These are phyloP conservation scores for Lepidocyrtoides sp. DNA, from an alignment of 2,888 invertebrate species.

Conservation along the genomic window DNA sequence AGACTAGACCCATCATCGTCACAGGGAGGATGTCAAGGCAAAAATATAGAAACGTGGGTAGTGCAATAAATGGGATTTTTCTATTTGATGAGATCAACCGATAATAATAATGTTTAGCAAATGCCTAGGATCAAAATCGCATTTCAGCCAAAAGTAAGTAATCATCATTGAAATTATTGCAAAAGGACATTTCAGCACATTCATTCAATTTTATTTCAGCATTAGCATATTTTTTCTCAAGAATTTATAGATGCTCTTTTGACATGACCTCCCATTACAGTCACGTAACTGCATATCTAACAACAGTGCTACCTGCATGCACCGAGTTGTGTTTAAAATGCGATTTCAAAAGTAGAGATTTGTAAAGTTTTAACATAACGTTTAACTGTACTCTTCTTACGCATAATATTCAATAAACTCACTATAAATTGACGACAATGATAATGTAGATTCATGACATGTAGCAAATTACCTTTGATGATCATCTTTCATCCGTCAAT, in stretches of 20 bases:
- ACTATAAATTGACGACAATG: constrained; percentile 22
- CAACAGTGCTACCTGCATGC: neutral
- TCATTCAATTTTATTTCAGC: no score
- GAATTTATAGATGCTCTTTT: neutral
- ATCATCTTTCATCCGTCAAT: constrained; percentile 54
- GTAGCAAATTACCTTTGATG: constrained; percentile 60
- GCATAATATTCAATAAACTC: constrained; percentile 11
- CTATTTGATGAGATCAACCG: neutral
- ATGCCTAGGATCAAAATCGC: neutral
- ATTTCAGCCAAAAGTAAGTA: neutral
- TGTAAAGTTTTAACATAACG: neutral
- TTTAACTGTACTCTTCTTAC: no score
- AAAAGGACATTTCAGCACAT: neutral
- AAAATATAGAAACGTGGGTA: neutral
- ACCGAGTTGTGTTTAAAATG: neutral
- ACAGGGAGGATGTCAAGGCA: neutral
- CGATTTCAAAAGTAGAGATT: neutral
- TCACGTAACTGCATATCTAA: neutral
- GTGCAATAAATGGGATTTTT: constrained; percentile 12
- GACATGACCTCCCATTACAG: neutral
- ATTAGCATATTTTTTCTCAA: no score
- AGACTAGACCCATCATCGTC: no score
- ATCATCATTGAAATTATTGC: neutral
- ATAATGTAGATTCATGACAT: constrained; percentile 53
- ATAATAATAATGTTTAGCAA: neutral